Conservation (phyloP, 2,113 vertebrate genomes). For the Trogon surrucura region DNA sequence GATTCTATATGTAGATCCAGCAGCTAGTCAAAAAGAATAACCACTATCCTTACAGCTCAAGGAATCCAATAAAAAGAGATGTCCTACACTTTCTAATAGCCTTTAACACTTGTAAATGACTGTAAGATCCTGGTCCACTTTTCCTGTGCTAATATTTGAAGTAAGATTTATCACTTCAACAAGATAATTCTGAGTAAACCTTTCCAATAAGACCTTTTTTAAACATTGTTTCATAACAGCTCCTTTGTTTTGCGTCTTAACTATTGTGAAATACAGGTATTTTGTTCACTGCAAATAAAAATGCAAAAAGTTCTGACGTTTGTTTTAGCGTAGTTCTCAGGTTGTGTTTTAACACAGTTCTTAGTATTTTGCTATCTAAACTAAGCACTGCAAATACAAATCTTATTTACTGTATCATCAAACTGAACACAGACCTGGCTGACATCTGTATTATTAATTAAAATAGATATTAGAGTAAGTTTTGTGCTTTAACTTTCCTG, state of each 20-base stretch:
- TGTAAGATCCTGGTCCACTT: not conserved
- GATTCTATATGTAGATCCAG: not conserved
- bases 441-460: not conserved
- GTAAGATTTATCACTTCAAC: not conserved
- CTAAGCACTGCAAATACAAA: not conserved
- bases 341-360: not conserved
- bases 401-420: not conserved
- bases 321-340: not conserved
- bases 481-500: not conserved
- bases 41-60: not conserved
- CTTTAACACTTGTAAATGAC: not conserved
- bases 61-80: not conserved
- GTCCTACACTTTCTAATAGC: not conserved
- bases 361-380: slow-evolving; percentile 5
- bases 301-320: not conserved
- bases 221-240: not conserved
- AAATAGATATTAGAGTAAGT: not conserved
- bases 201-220: not conserved
- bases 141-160: not conserved
- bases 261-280: slow-evolving; percentile 14
- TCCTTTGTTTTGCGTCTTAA: not conserved
- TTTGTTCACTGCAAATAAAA: not conserved
- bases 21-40: not conserved
- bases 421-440: not conserved
- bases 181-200: not conserved